Percentiles rank a stretch among this genome's conserved stretches.
phyloP scores from a whole-genome alignment of 2,113 vertebrate species.

The Empidonax alnorum region DNA sequence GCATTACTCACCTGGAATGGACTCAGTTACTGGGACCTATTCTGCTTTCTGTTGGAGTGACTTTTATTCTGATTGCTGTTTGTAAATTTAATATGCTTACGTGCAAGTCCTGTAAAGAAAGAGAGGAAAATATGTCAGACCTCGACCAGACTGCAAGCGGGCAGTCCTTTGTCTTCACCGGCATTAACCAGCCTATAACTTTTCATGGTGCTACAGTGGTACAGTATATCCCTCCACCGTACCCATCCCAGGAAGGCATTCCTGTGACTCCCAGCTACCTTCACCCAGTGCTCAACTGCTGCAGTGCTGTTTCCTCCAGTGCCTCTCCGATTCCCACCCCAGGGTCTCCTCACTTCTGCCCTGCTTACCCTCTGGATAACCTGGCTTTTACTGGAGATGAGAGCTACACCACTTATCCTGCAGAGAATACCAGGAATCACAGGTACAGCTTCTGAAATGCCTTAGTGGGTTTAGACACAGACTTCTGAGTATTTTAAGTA shows the following conservation, averaged over 20 bases:
- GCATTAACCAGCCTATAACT: constrained; percentile 81
- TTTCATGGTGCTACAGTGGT: constrained; percentile 78
- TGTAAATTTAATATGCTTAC: constrained; percentile 82
- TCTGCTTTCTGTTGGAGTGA: constrained; percentile 81
- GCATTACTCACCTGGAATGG: constrained; percentile 75
- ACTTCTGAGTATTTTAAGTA: neutral
- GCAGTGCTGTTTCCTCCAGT: neutral
- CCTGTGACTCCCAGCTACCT: neutral
- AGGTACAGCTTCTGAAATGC: constrained; percentile 68
- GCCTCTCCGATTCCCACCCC: neutral
- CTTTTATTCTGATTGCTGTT: constrained; percentile 82
- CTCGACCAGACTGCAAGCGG: constrained; percentile 57
- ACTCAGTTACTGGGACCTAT: constrained; percentile 85
- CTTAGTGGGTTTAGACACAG: neutral
- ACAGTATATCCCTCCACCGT: constrained; percentile 78
- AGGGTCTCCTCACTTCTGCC: constrained; percentile 70
- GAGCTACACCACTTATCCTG: neutral
- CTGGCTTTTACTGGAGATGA: constrained; percentile 64
- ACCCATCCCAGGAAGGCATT: constrained; percentile 58
- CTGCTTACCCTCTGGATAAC: constrained; percentile 72
- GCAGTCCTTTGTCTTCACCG: constrained; percentile 80
- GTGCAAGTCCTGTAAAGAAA: constrained; percentile 75
- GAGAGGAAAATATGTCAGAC: constrained; percentile 56
- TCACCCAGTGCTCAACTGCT: constrained; percentile 43
- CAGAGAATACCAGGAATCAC: neutral